Percentiles rank a stretch among this genome's conserved stretches.
These are phyloP conservation scores for Pleuronectes platessa DNA, from an alignment of 2,113 vertebrate species.

Conservation along the genomic window DNA sequence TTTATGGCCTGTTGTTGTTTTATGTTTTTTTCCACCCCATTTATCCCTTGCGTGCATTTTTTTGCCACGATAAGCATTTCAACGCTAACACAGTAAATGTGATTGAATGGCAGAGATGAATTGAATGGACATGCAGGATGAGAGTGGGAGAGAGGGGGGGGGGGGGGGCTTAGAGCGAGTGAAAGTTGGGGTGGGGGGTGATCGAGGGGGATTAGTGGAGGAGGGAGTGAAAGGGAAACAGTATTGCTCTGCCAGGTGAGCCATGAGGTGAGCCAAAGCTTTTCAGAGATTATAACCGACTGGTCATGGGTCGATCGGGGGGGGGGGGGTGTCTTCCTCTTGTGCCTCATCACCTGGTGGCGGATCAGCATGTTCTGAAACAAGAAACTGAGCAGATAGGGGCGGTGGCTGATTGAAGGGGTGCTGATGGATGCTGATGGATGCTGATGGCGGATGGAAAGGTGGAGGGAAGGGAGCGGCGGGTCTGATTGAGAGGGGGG, in stretches of 20 bases:
- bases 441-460: slow-evolving; percentile 32
- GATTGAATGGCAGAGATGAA: slow-evolving; percentile 61
- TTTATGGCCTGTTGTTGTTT: slow-evolving; percentile 61
- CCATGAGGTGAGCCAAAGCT: slow-evolving; percentile 61
- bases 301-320: slow-evolving; percentile 56
- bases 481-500: slow-evolving; percentile 15
- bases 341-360: slow-evolving; percentile 53
- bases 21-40: slow-evolving; percentile 47
- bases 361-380: slow-evolving; percentile 57
- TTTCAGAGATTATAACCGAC: slow-evolving; percentile 57
- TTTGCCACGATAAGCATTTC: slow-evolving; percentile 68
- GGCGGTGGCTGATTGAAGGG: slow-evolving; percentile 29
- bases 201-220: slow-evolving; percentile 63
- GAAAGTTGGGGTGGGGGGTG: slow-evolving; percentile 14
- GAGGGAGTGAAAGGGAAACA: slow-evolving; percentile 52
- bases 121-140: slow-evolving; percentile 43
- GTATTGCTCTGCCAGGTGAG: slow-evolving; percentile 70
- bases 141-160: slow-evolving; percentile 15
- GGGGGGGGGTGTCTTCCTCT: not conserved
- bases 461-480: slow-evolving; percentile 2
- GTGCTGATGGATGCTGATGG: slow-evolving; percentile 51
- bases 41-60: slow-evolving; percentile 57
- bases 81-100: slow-evolving; percentile 59
- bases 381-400: slow-evolving; percentile 36
- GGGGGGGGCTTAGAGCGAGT: slow-evolving; percentile 31